A percentile compares a stretch with the other conserved stretches of the same genome.
Conservation (phyloP, 2,113 vertebrate genomes). For the Albula goreensis region DNA sequence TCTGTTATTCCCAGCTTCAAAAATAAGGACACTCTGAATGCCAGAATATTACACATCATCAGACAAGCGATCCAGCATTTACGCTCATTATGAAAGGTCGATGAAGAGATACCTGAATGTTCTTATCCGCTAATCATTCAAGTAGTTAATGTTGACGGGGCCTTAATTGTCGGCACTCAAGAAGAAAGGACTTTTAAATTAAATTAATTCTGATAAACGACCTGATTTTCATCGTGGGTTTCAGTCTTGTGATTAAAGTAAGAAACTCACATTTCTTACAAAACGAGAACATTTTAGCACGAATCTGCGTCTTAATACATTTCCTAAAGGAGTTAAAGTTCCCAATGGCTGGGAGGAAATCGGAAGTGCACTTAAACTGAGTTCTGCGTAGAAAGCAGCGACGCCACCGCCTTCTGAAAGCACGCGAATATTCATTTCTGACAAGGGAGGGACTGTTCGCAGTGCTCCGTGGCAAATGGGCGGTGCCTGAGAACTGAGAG, state of each 20-base stretch:
- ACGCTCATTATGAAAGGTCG: background rate
- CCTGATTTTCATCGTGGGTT: background rate
- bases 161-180: too few relatives aligned
- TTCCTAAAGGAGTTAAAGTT: background rate
- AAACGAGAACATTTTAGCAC: background rate
- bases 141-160: too few relatives aligned
- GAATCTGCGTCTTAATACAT: background rate
- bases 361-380: background rate
- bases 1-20: too few relatives aligned
- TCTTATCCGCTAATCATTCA: too few relatives aligned
- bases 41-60: too few relatives aligned
- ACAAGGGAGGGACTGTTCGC: conserved; percentile 5
- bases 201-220: background rate
- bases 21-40: too few relatives aligned
- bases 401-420: background rate
- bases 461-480: conserved; percentile 17
- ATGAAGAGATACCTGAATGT: background rate
- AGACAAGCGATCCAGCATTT: too few relatives aligned
- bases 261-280: background rate
- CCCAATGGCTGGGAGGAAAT: background rate
- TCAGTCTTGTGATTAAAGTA: background rate
- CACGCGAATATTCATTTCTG: background rate
- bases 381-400: background rate
- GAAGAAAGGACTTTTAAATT: background rate
- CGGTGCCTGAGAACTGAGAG: conserved; percentile 3